Evolutionary conservation across 2,888 invertebrate genomes (phyloP).

Genomic region (Noctua janthina): DNA sequence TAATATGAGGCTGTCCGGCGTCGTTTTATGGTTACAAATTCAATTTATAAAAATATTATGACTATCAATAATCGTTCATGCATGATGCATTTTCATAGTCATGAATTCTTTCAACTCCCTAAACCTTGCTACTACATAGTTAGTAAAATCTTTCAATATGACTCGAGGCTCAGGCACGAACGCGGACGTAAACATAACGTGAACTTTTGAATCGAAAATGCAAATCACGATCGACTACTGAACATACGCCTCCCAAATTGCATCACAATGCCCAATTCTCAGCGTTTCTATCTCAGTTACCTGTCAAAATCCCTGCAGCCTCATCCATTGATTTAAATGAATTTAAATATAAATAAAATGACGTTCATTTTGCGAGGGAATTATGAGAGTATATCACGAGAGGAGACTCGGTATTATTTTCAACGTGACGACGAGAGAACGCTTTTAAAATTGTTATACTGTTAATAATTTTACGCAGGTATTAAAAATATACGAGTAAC

Average conservation of each 20-base stretch:
- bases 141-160: background rate
- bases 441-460: slow-evolving; percentile 37
- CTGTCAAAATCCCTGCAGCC: slow-evolving; percentile 2
- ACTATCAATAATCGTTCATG: background rate
- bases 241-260: no score
- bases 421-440: slow-evolving; percentile 6
- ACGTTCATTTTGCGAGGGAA: background rate
- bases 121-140: background rate
- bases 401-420: slow-evolving; percentile 30
- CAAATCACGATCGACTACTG: background rate
- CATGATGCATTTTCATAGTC: background rate
- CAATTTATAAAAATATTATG: background rate
- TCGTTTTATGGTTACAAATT: background rate
- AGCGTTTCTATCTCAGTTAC: background rate
- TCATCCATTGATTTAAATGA: slow-evolving; percentile 23
- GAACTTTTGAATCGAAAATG: background rate
- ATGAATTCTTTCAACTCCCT: background rate
- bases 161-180: background rate
- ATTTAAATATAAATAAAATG: slow-evolving; percentile 33
- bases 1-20: background rate
- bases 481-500: slow-evolving; percentile 12
- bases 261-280: background rate
- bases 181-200: background rate
- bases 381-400: slow-evolving; percentile 3
- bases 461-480: slow-evolving; percentile 18